phyloP scores from a whole-genome alignment of 2,888 invertebrate genomes.

The Baronia brevicornis region DNA sequence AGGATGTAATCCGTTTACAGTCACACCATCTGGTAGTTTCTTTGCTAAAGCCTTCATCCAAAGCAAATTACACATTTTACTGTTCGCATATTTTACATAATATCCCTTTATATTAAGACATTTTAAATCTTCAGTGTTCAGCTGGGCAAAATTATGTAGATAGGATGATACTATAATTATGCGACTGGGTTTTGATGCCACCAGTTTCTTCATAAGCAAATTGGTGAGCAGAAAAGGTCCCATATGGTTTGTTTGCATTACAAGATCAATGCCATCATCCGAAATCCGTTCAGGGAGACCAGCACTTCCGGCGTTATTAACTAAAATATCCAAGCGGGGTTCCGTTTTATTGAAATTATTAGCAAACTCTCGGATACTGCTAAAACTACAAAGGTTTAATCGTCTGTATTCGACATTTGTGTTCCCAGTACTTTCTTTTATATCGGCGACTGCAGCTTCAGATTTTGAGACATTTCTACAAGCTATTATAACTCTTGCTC shows the following conservation, averaged over 20 bases:
- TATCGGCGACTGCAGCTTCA: slow-evolving; percentile 79
- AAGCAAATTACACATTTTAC: slow-evolving; percentile 55
- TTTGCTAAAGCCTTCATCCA: slow-evolving; percentile 57
- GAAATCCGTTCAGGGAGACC: slow-evolving; percentile 48
- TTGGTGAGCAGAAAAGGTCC: slow-evolving; percentile 84
- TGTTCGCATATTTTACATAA: slow-evolving; percentile 56
- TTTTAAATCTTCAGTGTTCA: slow-evolving; percentile 45
- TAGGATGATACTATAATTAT: slow-evolving; percentile 61
- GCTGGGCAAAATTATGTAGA: slow-evolving; percentile 54
- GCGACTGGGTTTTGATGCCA: slow-evolving; percentile 50
- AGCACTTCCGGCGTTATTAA: slow-evolving; percentile 78
- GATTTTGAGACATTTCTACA: slow-evolving; percentile 84
- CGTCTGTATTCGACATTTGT: slow-evolving; percentile 77
- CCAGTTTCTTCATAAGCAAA: slow-evolving; percentile 70
- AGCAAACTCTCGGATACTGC: slow-evolving; percentile 76
- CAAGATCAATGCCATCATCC: slow-evolving; percentile 77
- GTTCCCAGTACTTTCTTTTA: slow-evolving; percentile 81
- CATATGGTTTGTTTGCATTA: slow-evolving; percentile 81
- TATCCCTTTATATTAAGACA: slow-evolving; percentile 31
- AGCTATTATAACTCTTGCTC: slow-evolving; percentile 83
- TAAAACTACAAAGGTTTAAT: slow-evolving; percentile 68
- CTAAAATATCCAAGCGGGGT: slow-evolving; percentile 73
- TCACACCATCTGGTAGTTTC: slow-evolving; percentile 72
- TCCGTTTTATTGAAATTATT: slow-evolving; percentile 69
- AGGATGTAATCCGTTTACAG: slow-evolving; percentile 88